These are phyloP conservation scores for Ciconia stormi DNA, from an alignment of 2,113 vertebrate genomes.

Conservation along the genomic window DNA sequence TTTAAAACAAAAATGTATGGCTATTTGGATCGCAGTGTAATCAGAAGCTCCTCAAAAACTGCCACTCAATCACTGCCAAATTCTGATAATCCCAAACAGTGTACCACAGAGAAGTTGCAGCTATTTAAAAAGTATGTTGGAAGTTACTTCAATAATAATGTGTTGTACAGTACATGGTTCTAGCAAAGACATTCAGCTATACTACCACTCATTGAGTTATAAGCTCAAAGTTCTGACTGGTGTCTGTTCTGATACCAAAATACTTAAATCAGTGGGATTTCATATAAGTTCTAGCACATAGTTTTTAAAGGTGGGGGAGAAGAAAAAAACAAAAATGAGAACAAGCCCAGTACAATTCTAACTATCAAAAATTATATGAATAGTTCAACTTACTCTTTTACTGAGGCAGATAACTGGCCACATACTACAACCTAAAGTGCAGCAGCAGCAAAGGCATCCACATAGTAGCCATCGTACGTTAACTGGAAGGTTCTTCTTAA, in stretches of 20 bases:
- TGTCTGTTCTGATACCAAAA: neutral
- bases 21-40: neutral
- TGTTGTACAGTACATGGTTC: neutral
- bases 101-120: neutral
- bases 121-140: neutral
- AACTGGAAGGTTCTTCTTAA: slow-evolving; percentile 96
- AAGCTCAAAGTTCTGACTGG: neutral
- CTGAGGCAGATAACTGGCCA: slow-evolving; percentile 99
- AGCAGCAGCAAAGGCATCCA: slow-evolving; percentile 98
- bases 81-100: neutral
- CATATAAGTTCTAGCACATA: neutral
- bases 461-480: slow-evolving; percentile 98
- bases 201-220: neutral
- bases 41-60: neutral
- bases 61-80: neutral
- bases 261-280: no score
- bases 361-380: neutral
- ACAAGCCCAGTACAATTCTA: neutral
- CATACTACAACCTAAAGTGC: slow-evolving; percentile 97
- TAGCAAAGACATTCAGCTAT: neutral
- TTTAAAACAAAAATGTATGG: neutral
- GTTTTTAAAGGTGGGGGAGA: neutral
- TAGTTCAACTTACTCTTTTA: slow-evolving; percentile 90
- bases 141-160: neutral
- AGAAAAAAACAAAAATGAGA: neutral